Percentiles rank a stretch among this genome's conserved stretches.
phyloP scores from a whole-genome alignment of 1,140 invertebrate species.

The Drosophila athabasca region DNA sequence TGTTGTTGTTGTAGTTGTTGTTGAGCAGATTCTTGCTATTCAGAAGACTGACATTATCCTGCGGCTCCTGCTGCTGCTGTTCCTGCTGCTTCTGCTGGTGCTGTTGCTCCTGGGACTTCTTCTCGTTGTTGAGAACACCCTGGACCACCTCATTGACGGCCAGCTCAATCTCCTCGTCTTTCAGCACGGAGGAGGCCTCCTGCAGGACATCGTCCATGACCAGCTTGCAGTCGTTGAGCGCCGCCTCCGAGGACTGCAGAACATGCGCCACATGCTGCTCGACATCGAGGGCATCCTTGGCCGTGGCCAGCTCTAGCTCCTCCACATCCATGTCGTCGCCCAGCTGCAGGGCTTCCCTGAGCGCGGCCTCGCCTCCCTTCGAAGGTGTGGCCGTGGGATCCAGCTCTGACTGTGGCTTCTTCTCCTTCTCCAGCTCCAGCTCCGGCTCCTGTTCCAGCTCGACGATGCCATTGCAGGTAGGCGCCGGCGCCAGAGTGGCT shows the following conservation, averaged over 20 bases:
- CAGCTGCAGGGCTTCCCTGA: constrained; percentile 66
- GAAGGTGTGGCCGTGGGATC: constrained; percentile 24
- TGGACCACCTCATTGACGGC: constrained; percentile 84
- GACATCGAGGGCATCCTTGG: constrained; percentile 78
- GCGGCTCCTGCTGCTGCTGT: constrained; percentile 8
- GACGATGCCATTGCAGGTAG: constrained; percentile 81
- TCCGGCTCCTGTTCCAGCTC: constrained; percentile 20
- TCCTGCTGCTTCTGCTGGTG: constrained; percentile 5
- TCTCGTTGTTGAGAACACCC: constrained; percentile 79
- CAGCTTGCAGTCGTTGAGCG: constrained; percentile 84
- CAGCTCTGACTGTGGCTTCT: background rate
- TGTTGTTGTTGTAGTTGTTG: constrained; percentile 64
- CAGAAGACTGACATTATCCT: constrained; percentile 70
- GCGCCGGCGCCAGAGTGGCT: background rate
- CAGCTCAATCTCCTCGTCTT: constrained; percentile 85
- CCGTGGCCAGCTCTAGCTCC: constrained; percentile 83
- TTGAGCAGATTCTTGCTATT: constrained; percentile 80
- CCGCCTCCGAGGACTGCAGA: constrained; percentile 85
- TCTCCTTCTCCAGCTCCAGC: background rate
- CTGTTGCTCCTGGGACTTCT: constrained; percentile 47
- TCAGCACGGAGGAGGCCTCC: constrained; percentile 84
- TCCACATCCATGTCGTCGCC: constrained; percentile 78
- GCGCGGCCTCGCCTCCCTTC: constrained; percentile 44
- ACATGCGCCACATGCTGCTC: constrained; percentile 86
- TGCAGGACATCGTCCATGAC: constrained; percentile 70